Evolutionary conservation across 2,113 vertebrate genomes (phyloP), one percentile per base, ranked within the genome.

Genomic region (Numenius arquata): DNA sequence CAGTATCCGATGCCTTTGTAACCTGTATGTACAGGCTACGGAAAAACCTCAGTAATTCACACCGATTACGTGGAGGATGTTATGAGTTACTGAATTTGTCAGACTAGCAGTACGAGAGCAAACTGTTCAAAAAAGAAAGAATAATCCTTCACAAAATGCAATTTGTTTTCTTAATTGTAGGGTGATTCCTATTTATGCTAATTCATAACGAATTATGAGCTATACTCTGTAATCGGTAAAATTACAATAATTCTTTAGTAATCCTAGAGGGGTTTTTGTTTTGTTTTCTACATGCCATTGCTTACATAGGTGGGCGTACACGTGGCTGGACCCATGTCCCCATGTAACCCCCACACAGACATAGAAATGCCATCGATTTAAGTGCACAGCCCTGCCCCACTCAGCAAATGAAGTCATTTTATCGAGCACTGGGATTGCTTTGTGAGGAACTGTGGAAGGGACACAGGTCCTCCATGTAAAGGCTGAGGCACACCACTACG

Each of bases 101-200:
- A 93, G 65, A 47, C 77, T 43, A 85, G 74, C 89, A 38, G 63
- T 27, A 72, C 0, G 0, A 65, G 20, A 86, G 62, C 70, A 68
- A 70, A 62, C 88, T 48, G 30, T 13, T 55, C 73, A 48, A 50
- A 90, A 63, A 32, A 55, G 45, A 70, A 58, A 89, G 27, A 87
- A 73, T 32, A 85, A 88, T 36, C 72, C 74, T 74, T 75, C 36
- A 10, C 32, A 72, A 94, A 89, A 91, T 30, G 17, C 68, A 70
- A 22, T 77, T 89, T 85, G 82, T 88, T 87, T 86, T 62, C 94
- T 84, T 88, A 96, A 95, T 38, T 90, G 75, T 27, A 61, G 52
- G 47, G 62, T 70, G 84, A 83, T 90, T 73, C 55, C 45, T 77
- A 59, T 59, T 92, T 82, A 76, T 26, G 72, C 58, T 88, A 91